Evolutionary conservation across 2,113 vertebrate genomes (phyloP).

Genomic region (Fulmarus glacialis): DNA sequence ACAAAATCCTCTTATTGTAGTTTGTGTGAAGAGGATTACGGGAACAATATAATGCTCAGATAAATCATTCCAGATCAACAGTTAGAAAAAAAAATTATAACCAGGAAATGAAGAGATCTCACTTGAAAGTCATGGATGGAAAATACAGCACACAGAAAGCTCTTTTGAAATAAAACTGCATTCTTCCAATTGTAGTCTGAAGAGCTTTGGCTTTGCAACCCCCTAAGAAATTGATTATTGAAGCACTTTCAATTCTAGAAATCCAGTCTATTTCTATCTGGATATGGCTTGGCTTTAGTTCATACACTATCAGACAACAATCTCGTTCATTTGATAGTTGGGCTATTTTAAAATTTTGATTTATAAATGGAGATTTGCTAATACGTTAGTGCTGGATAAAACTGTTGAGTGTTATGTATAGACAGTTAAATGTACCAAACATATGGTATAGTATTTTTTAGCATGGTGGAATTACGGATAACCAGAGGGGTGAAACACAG

Average conservation of each 20-base stretch:
- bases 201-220: background rate
- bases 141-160: background rate
- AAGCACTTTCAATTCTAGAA: background rate
- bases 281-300: background rate
- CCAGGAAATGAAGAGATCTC: background rate
- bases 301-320: background rate
- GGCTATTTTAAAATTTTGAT: background rate
- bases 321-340: background rate
- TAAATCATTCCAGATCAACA: background rate
- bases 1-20: slow-evolving; percentile 13
- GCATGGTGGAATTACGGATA: background rate
- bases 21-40: background rate
- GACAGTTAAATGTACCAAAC: background rate
- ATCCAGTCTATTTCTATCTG: background rate
- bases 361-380: background rate
- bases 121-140: background rate
- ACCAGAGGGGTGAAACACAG: background rate
- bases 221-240: background rate
- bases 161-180: background rate
- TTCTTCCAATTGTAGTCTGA: background rate
- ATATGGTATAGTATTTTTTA: background rate
- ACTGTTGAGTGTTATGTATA: background rate
- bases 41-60: background rate
- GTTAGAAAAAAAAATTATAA: background rate
- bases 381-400: background rate